Base-by-base conservation (phyloP, 2,888 invertebrate genomes). In the Pristionchus exspectatus region DNA sequence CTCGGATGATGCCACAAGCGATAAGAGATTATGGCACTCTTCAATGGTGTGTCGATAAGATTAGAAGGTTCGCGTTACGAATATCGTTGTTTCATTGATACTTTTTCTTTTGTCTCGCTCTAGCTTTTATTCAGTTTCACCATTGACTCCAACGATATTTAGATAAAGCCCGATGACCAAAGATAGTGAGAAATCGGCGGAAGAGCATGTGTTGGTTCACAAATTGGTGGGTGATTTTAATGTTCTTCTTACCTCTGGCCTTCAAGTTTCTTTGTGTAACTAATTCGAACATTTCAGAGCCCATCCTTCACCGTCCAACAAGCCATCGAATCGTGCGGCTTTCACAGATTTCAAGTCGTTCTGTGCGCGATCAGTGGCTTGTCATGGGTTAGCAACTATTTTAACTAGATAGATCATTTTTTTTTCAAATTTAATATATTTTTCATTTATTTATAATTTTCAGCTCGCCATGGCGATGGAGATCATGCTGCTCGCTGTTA, bases 381-480 rank as follows among this genome's bases (percentile, higher is more conserved):
- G 4, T 81, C 81, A n/a, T 81, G 81, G 81, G 81, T 50, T 50
- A 44, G 81, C n/a, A 27, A n/a, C 24, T 14, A 12, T 38, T 38
- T 38, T 38, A 38, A 38, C 5, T 38, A 38, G 38, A n/a, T n/a
- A n/a, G n/a, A n/a, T n/a, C n/a, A n/a, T 56, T 56, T 56, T 9
- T 56, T 38, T 38, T 38, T 38, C 16, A 59, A 59, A 2, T 21
- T 59, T 59, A 18, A 56, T 56, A 18, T 59, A 12, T n/a, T n/a
- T 24, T 63, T 66, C 5, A 7, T 24, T 66, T 3, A 16, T 33
- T n/a, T 74, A 24, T 12, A 38, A 14, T 50, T 0, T 54, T 21
- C 81, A 81, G 81, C 50, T 81, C n/a, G 81, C 81, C 10, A 33
- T 24, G 21, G 81, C 81, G 2, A 81, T 54, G 81, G 81, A 81